Base-by-base conservation (phyloP, 2,888 invertebrate species). In the Empis stercorea region DNA sequence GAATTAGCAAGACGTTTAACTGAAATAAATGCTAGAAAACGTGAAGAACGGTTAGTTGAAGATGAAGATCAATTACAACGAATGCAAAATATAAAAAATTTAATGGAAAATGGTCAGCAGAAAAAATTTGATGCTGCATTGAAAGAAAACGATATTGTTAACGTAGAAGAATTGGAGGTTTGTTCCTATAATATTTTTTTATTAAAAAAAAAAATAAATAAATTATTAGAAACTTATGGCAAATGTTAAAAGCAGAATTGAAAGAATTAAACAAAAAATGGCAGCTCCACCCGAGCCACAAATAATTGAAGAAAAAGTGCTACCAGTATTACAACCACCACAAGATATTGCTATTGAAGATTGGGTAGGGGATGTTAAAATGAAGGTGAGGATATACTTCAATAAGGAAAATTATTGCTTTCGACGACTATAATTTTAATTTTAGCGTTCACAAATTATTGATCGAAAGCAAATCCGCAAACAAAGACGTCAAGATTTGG, bases 1-100 rank as follows among this genome's bases (percentile, higher is more conserved):
- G 93, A 93, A 64, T 76, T 93, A 62, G 88, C 92, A 0, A 74
- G 81, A 38, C 75, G 93, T 20, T 71, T 94, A 45, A 78, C 88
- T 43, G 93, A 94, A 70, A 87, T 93, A 45, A 93, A 93, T 65
- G 88, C 89, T 1, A 78, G 87, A 44, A 87, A 91, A 62, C 73
- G 93, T 53, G 86, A 87, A 59, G 92, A 93, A 63, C 81, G 87
- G 61, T 71, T 94, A 27, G 84, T 83, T 4, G 88, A 88, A 61
- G 93, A 94, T 61, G 91, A 93, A 61, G 87, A 91, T 55, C 86
- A 86, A 60, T 65, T 94, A 34, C 80, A 80, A 58, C 81, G 86
- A 56, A 66, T 93, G 30, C 68, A 83, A 43, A 78, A 81, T 41
- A 76, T 91, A 49, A 82, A 87, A 66, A 87, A 84, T 56, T 70